phyloP scores from a whole-genome alignment of 2,888 invertebrate species.

The Melolontha melolontha region DNA sequence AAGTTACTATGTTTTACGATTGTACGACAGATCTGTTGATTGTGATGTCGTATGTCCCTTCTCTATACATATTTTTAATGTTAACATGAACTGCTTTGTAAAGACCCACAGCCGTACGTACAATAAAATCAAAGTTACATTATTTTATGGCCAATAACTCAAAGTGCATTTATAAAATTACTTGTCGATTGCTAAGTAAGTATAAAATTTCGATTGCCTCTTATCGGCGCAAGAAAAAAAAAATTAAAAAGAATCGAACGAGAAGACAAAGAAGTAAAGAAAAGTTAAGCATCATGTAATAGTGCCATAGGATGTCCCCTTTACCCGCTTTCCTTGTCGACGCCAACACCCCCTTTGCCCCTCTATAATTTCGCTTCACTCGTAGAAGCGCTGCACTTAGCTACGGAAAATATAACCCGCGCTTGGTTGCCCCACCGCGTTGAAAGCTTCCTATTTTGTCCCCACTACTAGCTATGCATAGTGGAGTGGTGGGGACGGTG shows the following conservation, averaged over 20 bases:
- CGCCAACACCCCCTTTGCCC: slow-evolving; percentile 15
- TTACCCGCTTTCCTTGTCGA: slow-evolving; percentile 33
- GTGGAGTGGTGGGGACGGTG: slow-evolving; percentile 55
- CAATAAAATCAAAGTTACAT: neutral
- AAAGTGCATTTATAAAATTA: slow-evolving; percentile 11
- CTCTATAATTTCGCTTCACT: slow-evolving; percentile 23
- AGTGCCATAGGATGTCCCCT: slow-evolving; percentile 34
- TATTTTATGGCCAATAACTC: neutral
- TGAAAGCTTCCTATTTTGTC: slow-evolving; percentile 45
- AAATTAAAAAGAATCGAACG: neutral
- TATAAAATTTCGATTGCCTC: slow-evolving; percentile 32
- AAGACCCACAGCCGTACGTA: neutral
- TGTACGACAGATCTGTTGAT: too few relatives aligned
- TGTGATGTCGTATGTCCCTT: too few relatives aligned
- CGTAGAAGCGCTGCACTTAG: slow-evolving; percentile 50
- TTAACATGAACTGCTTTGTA: too few relatives aligned
- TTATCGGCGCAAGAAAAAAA: slow-evolving; percentile 5
- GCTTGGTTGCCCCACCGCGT: slow-evolving; percentile 30
- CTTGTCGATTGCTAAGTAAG: slow-evolving; percentile 16
- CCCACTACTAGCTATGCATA: slow-evolving; percentile 43
- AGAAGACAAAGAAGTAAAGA: slow-evolving; percentile 17
- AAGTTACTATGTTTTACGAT: too few relatives aligned
- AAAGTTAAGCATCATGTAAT: slow-evolving; percentile 41
- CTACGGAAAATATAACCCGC: slow-evolving; percentile 42
- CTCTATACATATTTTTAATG: too few relatives aligned